phyloP scores from a whole-genome alignment of 2,797 vertebrate genomes.

The Enteromius anoplus region DNA sequence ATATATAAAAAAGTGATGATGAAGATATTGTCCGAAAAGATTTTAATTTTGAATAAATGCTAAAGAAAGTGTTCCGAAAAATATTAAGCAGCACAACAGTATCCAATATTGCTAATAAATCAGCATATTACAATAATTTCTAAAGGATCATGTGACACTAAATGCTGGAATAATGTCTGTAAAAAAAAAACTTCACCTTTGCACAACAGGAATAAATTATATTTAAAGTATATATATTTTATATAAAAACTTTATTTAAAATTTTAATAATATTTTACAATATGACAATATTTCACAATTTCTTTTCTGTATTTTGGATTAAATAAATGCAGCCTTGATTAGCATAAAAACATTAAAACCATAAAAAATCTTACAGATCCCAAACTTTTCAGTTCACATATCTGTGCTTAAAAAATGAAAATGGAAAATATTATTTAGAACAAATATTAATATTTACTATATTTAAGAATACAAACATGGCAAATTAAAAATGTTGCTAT shows the following conservation, averaged over 20 bases:
- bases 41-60: neutral
- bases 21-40: neutral
- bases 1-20: neutral
- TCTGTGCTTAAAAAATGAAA: neutral
- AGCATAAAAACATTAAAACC: too few relatives aligned
- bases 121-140: neutral
- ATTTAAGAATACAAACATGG: neutral
- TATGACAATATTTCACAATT: too few relatives aligned
- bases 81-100: neutral
- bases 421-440: neutral
- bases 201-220: neutral
- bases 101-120: neutral
- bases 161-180: neutral
- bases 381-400: neutral
- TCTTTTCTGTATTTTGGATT: too few relatives aligned
- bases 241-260: neutral
- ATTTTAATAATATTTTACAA: too few relatives aligned
- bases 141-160: neutral
- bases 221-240: neutral
- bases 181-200: neutral
- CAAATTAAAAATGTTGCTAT: neutral
- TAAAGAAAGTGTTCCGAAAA: neutral
- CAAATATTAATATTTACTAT: neutral
- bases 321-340: too few relatives aligned
- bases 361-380: too few relatives aligned